Evolutionary conservation across 1,140 invertebrate species (phyloP), one percentile per base, ranked within the genome.

Genomic region (Trachymyrmex cornetzi): DNA sequence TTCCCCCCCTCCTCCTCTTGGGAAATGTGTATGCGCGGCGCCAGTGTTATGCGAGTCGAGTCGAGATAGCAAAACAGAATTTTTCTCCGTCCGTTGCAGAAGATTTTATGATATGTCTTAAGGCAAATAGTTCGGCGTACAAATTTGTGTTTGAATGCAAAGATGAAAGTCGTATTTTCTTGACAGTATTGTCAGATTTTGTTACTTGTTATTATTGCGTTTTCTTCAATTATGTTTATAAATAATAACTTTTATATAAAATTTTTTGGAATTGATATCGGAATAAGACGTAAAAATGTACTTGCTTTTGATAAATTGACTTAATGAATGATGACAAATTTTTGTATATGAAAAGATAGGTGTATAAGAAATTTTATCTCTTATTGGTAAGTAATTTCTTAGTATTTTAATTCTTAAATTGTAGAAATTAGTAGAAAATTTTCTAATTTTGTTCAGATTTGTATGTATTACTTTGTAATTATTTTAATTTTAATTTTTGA

Each of bases 91-190:
- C 38, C 71, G 19, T n/a, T 74, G 24, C 66, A 53, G 34, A 75
- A 89, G 67, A 72, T 86, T 50, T 86, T 77, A 80, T 50, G 75
- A 89, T 86, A 67, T 61, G 34, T 75, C 74, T 85, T 80, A 69
- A 85, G 59, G 74, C 82, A 57, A 88, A 74, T 86, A 86, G 50
- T 85, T 75, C 30, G 34, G 55, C 50, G 6, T 77, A 71, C 16
- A 48, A 72, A 16, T 63, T 87, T 77, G 30, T 57, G 4, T 30
- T 30, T 77, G 12, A 38, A 79, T 12, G 53, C 38, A 50, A 71
- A n/a, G 71, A 85, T 77, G 79, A 88, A 79, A 77, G 55, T 77
- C 63, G 38, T 59, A 61, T 53, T 34, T 38, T 44, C 38, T 44
- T 44, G 9, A 44, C 9, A 85, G 27, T 66, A 86, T 89, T 79